Base-by-base conservation (phyloP, 2,113 vertebrate genomes). In the Noturus placidus region DNA sequence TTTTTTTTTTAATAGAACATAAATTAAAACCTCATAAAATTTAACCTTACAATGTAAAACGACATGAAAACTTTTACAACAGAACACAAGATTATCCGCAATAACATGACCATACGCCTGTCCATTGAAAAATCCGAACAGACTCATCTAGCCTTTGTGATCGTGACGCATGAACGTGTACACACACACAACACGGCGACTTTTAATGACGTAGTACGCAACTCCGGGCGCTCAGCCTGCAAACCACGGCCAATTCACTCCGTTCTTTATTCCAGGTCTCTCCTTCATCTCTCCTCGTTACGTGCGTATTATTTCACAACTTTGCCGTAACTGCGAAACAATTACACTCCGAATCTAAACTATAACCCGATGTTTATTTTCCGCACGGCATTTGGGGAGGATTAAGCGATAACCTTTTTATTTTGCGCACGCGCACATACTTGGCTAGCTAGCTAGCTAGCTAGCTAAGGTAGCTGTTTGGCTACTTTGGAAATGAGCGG, bases 191-290 rank as follows among this genome's bases (percentile, higher is more conserved):
- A 59, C 57, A 0, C 20, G 79, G 61, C 79, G 56, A 15, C 20
- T 61, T 5, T 82, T 82, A 8, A 82, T 82, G 79, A 82, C 79
- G 79, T 82, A 61, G 56, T 0, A 61, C 79, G 33, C 79, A 82
- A 42, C 33, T 61, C 42, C 79, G 2, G 56, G 10, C 33, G n/a
- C 33, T 13, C 33, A 4, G 56, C 7, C 33, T 61, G 79, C 7
- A 15, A 82, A 38, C 79, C 56, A 82, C 79, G 56, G 56, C 38
- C 42, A 38, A 82, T 27, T 38, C 61, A 11, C 20, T 61, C 54
- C 5, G 79, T 61, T 27, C 56, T 82, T 42, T 42, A 80, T 57
- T 80, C 59, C 17, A 57, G n/a, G 30, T 57, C 22, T 3, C 13
- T 11, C 0, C 11, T 61, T 61, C n/a, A n/a, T n/a, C 33, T 59